phyloP scores from a whole-genome alignment of 2,797 vertebrate genomes.

The Peromyscus eremicus region DNA sequence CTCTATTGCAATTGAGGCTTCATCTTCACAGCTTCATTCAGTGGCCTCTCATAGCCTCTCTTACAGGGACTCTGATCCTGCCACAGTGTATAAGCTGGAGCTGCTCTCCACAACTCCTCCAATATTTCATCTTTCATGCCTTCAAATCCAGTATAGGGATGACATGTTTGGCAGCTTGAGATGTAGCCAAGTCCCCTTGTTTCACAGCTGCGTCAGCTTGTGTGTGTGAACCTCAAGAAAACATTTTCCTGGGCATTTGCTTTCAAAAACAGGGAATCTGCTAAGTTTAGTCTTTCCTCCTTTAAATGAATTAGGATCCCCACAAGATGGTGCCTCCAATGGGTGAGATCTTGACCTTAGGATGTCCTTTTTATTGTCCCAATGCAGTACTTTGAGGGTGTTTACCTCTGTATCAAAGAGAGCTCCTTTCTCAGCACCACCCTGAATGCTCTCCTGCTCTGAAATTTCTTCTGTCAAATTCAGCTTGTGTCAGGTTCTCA shows the following conservation, averaged over 20 bases:
- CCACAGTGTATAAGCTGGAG: background rate
- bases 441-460: background rate
- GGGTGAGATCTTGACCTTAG: background rate
- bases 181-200: background rate
- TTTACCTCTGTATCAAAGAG: background rate
- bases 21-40: background rate
- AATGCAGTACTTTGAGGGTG: background rate
- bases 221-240: background rate
- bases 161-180: background rate
- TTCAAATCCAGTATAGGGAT: background rate
- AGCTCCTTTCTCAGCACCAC: background rate
- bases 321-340: background rate
- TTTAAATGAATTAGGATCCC: background rate
- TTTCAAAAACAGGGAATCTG: background rate
- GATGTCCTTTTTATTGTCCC: background rate
- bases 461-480: background rate
- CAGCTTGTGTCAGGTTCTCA: background rate
- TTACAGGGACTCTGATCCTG: background rate
- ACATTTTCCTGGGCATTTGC: background rate
- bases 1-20: background rate
- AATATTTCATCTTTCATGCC: background rate
- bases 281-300: background rate
- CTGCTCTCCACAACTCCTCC: background rate
- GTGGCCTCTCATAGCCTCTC: too few relatives aligned
- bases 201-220: background rate